Conservation (phyloP, 2,888 invertebrate genomes). For the Alsophila aescularia region DNA sequence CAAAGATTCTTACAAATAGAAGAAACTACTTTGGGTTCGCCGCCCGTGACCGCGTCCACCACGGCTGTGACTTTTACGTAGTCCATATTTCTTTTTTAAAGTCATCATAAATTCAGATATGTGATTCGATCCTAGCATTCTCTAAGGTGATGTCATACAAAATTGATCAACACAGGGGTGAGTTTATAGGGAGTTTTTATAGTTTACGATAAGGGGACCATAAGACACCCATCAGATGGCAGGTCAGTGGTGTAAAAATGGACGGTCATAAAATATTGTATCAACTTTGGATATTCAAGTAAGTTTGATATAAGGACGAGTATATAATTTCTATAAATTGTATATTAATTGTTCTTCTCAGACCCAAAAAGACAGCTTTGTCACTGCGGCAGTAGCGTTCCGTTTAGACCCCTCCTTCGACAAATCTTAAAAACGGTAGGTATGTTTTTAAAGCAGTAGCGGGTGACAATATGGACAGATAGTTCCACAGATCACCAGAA, state of each 20-base stretch:
- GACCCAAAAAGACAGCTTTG: too few relatives aligned
- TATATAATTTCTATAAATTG: too few relatives aligned
- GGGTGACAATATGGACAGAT: too few relatives aligned
- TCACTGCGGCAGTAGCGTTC: too few relatives aligned
- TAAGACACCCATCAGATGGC: slow-evolving; percentile 30
- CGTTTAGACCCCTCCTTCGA: too few relatives aligned
- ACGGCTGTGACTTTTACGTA: background rate
- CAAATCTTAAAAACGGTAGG: too few relatives aligned
- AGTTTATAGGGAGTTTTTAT: slow-evolving; percentile 44
- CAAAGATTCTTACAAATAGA: too few relatives aligned
- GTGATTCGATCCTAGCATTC: slow-evolving; percentile 18
- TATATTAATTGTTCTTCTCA: too few relatives aligned
- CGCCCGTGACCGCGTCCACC: too few relatives aligned
- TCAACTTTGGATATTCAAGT: slow-evolving; percentile 9
- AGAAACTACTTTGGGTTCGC: too few relatives aligned
- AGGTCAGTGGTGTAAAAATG: slow-evolving; percentile 34
- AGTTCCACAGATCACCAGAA: too few relatives aligned
- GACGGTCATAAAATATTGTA: slow-evolving; percentile 29
- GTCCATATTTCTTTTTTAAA: background rate
- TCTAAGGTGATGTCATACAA: slow-evolving; percentile 28
- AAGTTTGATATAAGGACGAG: background rate
- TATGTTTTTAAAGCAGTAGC: too few relatives aligned
- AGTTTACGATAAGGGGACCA: slow-evolving; percentile 42
- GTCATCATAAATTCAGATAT: slow-evolving; percentile 15
- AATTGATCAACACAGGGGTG: slow-evolving; percentile 33